These are phyloP conservation scores for Drosophila mulleri DNA, from an alignment of 2,888 invertebrate genomes.

Conservation along the genomic window DNA sequence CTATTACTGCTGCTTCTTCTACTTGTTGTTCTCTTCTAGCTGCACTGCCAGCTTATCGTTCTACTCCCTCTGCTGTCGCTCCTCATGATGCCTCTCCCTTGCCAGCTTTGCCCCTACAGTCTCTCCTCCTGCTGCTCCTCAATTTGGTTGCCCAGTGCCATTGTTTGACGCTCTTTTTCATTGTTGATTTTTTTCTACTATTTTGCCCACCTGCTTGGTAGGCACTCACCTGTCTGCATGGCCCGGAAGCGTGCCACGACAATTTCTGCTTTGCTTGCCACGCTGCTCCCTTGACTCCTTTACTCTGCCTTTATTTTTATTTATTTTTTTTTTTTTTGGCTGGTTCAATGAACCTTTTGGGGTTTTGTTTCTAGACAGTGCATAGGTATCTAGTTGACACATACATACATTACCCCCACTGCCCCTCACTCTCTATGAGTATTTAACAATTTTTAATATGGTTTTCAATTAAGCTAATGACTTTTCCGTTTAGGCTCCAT, in stretches of 20 bases:
- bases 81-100: too few relatives aligned
- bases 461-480: slow-evolving; percentile 77
- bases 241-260: slow-evolving; percentile 52
- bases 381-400: slow-evolving; percentile 35
- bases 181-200: slow-evolving; percentile 27
- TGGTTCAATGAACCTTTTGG: slow-evolving; percentile 68
- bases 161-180: slow-evolving; percentile 10
- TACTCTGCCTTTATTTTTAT: slow-evolving; percentile 4
- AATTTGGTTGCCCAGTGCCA: slow-evolving; percentile 7
- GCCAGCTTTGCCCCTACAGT: not conserved
- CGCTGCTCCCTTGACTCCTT: slow-evolving; percentile 4
- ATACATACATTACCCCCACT: slow-evolving; percentile 8
- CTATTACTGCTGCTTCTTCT: not conserved
- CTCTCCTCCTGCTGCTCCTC: not conserved
- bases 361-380: slow-evolving; percentile 34
- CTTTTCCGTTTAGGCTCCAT: slow-evolving; percentile 41
- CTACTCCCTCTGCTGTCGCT: not conserved
- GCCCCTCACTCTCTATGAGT: not conserved
- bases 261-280: slow-evolving; percentile 31
- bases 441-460: slow-evolving; percentile 51
- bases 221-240: slow-evolving; percentile 10
- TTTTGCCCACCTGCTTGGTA: slow-evolving; percentile 14
- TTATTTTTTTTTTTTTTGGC: slow-evolving; percentile 42
- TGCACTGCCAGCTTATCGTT: not conserved
- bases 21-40: not conserved